Evolutionary conservation across 1,140 invertebrate genomes (phyloP), one percentile per base, ranked within the genome.

Genomic region (Drosophila erecta): DNA sequence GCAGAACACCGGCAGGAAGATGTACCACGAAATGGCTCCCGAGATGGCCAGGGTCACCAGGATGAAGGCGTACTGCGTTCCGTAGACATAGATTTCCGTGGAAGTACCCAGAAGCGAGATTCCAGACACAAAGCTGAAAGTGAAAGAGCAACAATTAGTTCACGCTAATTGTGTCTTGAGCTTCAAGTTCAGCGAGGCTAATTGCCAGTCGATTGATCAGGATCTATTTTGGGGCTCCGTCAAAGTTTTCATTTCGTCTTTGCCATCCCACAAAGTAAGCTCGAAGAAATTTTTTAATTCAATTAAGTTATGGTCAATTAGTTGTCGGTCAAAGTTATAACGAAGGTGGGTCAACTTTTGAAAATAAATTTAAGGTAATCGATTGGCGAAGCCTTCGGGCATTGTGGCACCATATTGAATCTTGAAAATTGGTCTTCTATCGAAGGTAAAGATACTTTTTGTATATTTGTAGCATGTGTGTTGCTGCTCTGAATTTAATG

Each of bases 1-100:
- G 90, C 97, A 96, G 91, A 97, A 98, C 1, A 98, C 95, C 0
- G 97, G 97, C 41, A 98, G 92, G 86, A 96, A 97, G 4, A 97
- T 93, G 75, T 94, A 94, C 2, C 95, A 95, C 86, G 97, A 95
- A 1, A 95, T 92, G 5, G 96, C 77, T 22, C 95, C 95, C 72
- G 95, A 95, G 12, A 96, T 83, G 27, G 95, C 93, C 56, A 96
- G 93, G 0, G 94, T 94, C n/a, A 94, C 91, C 10, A 94, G 92
- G 17, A 96, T 94, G 67, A 94, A 95, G 1, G 95, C 92, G 73
- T 96, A 97, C 78, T 96, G 96, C 0, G 95, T 96, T 2, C 96
- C 96, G 73, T 96, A 94, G 43, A 95, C 95, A 87, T 98, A 98
- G 60, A 97, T 95, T 93, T 98, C 97, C 0, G 96, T 96, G 2